Evolutionary conservation across 37 sponge, comb jelly and placozoan species (phyloP).

Genomic region (Ianthella basta): DNA sequence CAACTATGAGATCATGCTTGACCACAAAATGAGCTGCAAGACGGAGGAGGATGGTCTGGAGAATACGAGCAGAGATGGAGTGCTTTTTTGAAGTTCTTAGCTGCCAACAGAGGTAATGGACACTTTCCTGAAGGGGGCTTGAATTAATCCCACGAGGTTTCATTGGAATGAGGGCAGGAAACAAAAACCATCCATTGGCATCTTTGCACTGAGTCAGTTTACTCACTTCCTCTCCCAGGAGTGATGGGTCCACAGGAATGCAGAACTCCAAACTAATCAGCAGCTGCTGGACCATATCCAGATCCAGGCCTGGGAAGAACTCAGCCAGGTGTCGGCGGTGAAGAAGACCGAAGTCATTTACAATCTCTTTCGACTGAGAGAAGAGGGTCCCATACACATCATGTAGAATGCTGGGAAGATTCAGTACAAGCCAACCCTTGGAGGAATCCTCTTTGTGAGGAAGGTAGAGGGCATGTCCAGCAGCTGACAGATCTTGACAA

Average conservation of each 20-base stretch:
- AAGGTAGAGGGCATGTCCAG: conserved; percentile 13
- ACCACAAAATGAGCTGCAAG: no score
- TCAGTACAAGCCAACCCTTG: conserved; percentile 19
- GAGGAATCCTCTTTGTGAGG: not conserved
- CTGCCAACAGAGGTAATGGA: no score
- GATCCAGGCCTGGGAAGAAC: not conserved
- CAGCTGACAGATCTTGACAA: conserved; percentile 3
- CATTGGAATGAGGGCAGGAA: no score
- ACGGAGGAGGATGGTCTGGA: no score
- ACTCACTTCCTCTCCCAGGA: not conserved
- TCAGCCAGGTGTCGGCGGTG: not conserved
- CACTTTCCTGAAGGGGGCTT: no score
- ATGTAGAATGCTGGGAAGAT: conserved; percentile 19
- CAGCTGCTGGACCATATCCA: not conserved
- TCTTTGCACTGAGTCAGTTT: no score
- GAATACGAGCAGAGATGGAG: no score
- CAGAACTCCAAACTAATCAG: conserved; percentile 28
- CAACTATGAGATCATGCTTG: no score
- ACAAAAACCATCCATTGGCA: no score
- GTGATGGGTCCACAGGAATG: conserved; percentile 18
- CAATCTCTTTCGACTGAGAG: not conserved
- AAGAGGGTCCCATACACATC: conserved; percentile 22
- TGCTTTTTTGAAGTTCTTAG: no score
- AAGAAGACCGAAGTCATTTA: conserved; percentile 12
- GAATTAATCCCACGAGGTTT: no score